phyloP scores from a whole-genome alignment of 2,797 vertebrate species.

The Monodelphis domestica region DNA sequence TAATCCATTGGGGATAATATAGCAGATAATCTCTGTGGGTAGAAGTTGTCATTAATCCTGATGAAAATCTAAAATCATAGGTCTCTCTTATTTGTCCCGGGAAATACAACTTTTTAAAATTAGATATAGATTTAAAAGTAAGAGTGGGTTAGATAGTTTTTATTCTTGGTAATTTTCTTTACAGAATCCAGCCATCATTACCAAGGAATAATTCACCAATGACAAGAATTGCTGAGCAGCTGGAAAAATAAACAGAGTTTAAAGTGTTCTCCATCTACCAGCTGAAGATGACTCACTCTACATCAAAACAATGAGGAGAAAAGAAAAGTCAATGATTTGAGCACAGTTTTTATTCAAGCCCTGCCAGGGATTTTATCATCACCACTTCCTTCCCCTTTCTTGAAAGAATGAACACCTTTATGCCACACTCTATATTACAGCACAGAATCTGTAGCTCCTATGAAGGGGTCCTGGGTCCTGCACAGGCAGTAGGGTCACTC shows the following conservation, averaged over 20 bases:
- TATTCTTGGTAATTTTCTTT: background rate
- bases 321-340: slow-evolving; percentile 47
- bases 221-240: slow-evolving; percentile 23
- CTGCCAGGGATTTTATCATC: slow-evolving; percentile 54
- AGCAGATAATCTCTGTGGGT: slow-evolving; percentile 57
- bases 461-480: background rate
- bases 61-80: slow-evolving; percentile 54
- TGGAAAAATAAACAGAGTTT: slow-evolving; percentile 54
- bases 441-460: background rate
- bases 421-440: background rate
- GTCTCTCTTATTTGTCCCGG: slow-evolving; percentile 36
- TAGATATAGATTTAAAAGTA: slow-evolving; percentile 24
- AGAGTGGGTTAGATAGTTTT: background rate
- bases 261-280: slow-evolving; percentile 59
- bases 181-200: background rate
- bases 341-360: slow-evolving; percentile 56
- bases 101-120: slow-evolving; percentile 61
- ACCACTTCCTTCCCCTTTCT: slow-evolving; percentile 39
- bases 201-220: slow-evolving; percentile 19
- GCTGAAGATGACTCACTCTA: slow-evolving; percentile 66
- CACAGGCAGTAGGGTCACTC: background rate
- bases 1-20: slow-evolving; percentile 27
- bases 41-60: slow-evolving; percentile 46
- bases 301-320: slow-evolving; percentile 60
- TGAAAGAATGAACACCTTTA: slow-evolving; percentile 34